Conservation (phyloP, 2,113 vertebrate genomes). For the Hiodon alosoides region DNA sequence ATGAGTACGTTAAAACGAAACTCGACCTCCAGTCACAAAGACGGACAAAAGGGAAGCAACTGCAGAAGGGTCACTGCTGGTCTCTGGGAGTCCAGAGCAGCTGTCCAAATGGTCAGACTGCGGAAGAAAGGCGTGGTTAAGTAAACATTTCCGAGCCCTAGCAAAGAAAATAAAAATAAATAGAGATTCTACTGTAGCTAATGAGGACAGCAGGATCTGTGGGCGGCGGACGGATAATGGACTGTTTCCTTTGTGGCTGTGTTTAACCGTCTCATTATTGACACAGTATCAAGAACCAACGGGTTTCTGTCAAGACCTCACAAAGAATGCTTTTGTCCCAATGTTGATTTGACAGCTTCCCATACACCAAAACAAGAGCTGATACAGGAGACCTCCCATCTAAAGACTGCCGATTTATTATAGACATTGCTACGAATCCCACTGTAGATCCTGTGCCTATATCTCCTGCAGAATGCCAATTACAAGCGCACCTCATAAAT, state of each 20-base stretch:
- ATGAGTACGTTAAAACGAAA: conserved; percentile 27
- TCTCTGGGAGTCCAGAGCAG: conserved; percentile 19
- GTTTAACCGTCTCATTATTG: neutral
- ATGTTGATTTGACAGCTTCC: neutral
- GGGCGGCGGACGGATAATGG: conserved; percentile 8
- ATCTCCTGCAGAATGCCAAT: too few relatives aligned
- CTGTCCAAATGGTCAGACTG: conserved; percentile 27
- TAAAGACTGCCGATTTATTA: neutral
- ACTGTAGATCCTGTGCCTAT: too few relatives aligned
- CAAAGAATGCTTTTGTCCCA: conserved; percentile 26
- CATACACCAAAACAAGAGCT: neutral
- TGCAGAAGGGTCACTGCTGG: conserved; percentile 25
- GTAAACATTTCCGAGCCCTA: conserved; percentile 36
- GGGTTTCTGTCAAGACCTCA: conserved; percentile 15
- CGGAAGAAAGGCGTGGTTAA: conserved; percentile 30
- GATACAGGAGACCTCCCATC: neutral
- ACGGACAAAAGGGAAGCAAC: conserved; percentile 32
- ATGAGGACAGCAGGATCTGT: conserved; percentile 6
- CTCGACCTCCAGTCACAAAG: conserved; percentile 25
- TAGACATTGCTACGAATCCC: neutral
- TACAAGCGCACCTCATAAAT: too few relatives aligned
- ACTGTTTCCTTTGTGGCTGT: conserved; percentile 14
- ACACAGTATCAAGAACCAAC: neutral
- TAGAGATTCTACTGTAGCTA: conserved; percentile 26
- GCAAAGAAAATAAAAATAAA: conserved; percentile 13